Percentiles rank a stretch among this genome's conserved stretches.
Conservation (phyloP, 1,140 invertebrate genomes). For the Papilio machaon region DNA sequence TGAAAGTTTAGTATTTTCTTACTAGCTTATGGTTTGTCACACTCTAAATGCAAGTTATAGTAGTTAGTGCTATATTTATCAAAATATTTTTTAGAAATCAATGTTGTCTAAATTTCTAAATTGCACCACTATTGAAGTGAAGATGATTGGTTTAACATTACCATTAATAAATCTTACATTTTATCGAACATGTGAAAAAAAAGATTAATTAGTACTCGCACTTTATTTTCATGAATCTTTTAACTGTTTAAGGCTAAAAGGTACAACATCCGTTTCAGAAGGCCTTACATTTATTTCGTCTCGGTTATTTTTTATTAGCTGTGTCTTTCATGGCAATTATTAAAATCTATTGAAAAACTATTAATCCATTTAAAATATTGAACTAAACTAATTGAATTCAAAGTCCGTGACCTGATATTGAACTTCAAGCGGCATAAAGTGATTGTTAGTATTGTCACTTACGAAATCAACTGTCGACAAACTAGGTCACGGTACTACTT, state of each 20-base stretch:
- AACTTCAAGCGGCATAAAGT: constrained; percentile 59
- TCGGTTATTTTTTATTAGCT: background rate
- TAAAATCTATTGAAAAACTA: constrained; percentile 16
- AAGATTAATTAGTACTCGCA: no score
- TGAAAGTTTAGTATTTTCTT: no score
- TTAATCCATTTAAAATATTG: constrained; percentile 15
- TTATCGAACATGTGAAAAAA: no score
- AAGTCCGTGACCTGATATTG: constrained; percentile 55
- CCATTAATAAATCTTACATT: no score
- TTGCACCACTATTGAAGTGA: no score
- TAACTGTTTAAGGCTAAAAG: background rate
- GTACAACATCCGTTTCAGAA: background rate
- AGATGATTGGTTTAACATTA: no score
- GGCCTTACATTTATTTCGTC: background rate
- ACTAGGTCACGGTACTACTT: constrained; percentile 56
- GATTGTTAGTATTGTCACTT: constrained; percentile 52
- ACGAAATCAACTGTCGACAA: constrained; percentile 48
- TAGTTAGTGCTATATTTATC: no score
- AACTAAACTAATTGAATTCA: constrained; percentile 1
- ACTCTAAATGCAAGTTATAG: no score
- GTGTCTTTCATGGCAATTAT: background rate
- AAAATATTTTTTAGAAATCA: no score
- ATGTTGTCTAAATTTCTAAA: no score
- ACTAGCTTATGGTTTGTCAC: no score
- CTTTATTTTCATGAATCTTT: background rate